Base-by-base conservation (phyloP, 2,888 invertebrate species). In the Trissolcus japonicus region DNA sequence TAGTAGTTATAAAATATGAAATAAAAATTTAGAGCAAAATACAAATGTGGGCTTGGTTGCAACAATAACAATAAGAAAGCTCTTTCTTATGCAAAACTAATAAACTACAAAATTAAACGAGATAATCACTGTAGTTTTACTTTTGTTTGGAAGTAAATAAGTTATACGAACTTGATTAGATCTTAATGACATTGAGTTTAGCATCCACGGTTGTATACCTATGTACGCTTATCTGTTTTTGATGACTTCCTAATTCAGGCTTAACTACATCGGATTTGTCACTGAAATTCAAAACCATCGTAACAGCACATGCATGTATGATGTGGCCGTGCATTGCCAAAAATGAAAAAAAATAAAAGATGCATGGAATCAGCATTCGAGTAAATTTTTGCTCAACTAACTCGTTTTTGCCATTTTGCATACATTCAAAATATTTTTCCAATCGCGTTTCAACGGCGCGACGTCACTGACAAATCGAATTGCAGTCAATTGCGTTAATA, bases 141-240 rank as follows among this genome's bases (percentile, higher is more conserved):
- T 65, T 76, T 69, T 76, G 76, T 76, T 76, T 21, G 56, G 9
- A 71, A 71, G 69, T 76, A 71, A 76, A 76, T 71, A 71, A 76
- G 69, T 76, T 76, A 76, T 65, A 53, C 61, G 66, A 76, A 76
- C 71, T 57, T 71, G 72, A 76, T 76, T 76, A 76, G 62, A 72
- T 67, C 76, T 76, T 76, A 72, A 76, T 72, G 67, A 76, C 72
- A 60, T 76, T 35, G 67, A 76, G 72, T 67, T 76, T 57, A 51
- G 40, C 46, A 54, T 63, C 67, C 53, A 13, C 14, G 50, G 55
- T 59, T 51, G 72, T 59, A 67, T 76, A 67, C 40, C 76, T 72
- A 57, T 71, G 53, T 62, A 71, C 51, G 19, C 57, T 76, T 71
- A 76, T 76, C 66, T 76, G 54, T 71, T 72, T 76, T 62, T 66